Base-by-base conservation (phyloP, 2,113 vertebrate genomes). In the Phycodurus eques region DNA sequence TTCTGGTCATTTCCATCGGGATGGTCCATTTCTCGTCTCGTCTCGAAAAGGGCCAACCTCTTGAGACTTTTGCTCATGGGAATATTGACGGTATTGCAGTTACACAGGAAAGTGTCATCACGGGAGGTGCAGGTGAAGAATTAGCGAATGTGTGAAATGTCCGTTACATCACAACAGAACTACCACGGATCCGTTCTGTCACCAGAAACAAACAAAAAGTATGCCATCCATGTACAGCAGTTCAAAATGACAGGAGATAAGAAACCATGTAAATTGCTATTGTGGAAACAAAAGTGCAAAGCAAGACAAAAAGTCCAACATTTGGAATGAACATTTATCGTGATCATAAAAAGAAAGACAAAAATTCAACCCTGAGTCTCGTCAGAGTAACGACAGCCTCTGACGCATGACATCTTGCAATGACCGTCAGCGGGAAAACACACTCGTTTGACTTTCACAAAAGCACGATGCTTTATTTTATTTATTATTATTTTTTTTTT, bases 311-410 rank as follows among this genome's bases (percentile, higher is more conserved):
- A 22, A 56, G 9, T 54, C 2, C 53, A 11, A 56, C 20, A 63
- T 15, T 44, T 44, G n/a, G 19, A 43, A 65, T 27, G 49, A 46
- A 70, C 53, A 56, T 27, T 42, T 35, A 39, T 11, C 4, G 20
- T 4, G 61, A 71, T 80, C 51, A 49, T 22, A 81, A 73, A 87
- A 78, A 82, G 83, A 81, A 84, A 80, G 77, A 80, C 76, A 75
- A 79, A 84, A 85, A 76, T 31, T 22, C 72, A 83, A 79, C 83
- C 87, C 91, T 90, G 92, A 92, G 90, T 90, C 87, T 79, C 35
- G 11, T 82, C 85, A 68, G 77, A 66, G 72, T 43, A 75, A 79
- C 56, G 27, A 67, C 74, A 64, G 44, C 63, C 22, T 66, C 64
- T 66, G 64, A 64, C 31, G 12, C 56, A 31, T 35, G 60, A 65